phyloP scores from a whole-genome alignment of 2,888 invertebrate genomes.

The Empis stercorea region DNA sequence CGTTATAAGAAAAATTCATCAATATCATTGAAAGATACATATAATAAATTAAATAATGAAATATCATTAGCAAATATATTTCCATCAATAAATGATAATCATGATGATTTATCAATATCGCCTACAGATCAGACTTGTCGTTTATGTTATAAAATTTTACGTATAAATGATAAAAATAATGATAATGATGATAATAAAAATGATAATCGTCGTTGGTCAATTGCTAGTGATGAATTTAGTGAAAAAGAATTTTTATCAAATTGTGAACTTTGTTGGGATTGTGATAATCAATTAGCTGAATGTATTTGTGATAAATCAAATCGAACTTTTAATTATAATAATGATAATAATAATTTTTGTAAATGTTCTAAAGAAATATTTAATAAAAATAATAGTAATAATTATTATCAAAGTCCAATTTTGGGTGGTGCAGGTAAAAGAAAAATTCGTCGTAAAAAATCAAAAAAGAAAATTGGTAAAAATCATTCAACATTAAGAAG shows the following conservation, averaged over 20 bases:
- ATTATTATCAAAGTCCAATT: not conserved
- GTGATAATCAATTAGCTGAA: slow-evolving; percentile 18
- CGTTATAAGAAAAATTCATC: slow-evolving; percentile 11
- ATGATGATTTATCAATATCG: not conserved
- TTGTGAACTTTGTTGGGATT: slow-evolving; percentile 19
- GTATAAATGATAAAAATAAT: slow-evolving; percentile 2
- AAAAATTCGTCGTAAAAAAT: slow-evolving; percentile 18
- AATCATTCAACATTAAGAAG: slow-evolving; percentile 20
- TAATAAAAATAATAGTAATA: not conserved
- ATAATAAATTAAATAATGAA: slow-evolving; percentile 12
- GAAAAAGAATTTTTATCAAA: slow-evolving; percentile 20
- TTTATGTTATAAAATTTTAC: slow-evolving; percentile 12
- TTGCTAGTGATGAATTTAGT: slow-evolving; percentile 19
- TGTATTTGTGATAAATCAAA: slow-evolving; percentile 14
- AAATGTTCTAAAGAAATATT: slow-evolving; percentile 3
- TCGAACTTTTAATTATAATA: not conserved
- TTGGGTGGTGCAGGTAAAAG: slow-evolving; percentile 1
- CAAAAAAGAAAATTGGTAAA: slow-evolving; percentile 18
- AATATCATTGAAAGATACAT: not conserved
- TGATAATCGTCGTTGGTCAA: slow-evolving; percentile 13
- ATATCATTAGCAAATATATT: slow-evolving; percentile 17
- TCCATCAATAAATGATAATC: slow-evolving; percentile 15
- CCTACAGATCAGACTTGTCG: slow-evolving; percentile 9
- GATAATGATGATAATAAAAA: slow-evolving; percentile 3
- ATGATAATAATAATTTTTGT: slow-evolving; percentile 8